Percentiles rank a stretch among this genome's conserved stretches.
These are phyloP conservation scores for Tricholaema leucomelas DNA, from an alignment of 2,113 vertebrate genomes.

Conservation along the genomic window DNA sequence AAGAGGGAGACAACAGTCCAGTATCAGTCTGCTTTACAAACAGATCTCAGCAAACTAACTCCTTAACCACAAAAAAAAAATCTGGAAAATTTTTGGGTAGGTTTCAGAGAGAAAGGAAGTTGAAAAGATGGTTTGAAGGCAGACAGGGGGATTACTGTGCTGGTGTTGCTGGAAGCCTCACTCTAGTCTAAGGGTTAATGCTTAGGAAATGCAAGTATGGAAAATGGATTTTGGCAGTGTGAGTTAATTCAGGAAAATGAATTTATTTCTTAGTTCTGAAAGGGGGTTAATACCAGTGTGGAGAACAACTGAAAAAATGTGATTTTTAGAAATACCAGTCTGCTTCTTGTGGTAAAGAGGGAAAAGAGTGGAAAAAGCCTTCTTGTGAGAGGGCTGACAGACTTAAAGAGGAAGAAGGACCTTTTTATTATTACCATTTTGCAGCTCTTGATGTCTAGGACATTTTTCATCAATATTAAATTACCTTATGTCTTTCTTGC, in stretches of 20 bases:
- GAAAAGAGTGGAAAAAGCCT: neutral
- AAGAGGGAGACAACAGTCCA: conserved; percentile 9
- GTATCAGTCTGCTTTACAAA: neutral
- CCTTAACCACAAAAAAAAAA: neutral
- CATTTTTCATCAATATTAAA: neutral
- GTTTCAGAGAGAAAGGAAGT: neutral
- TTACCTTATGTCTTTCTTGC: neutral
- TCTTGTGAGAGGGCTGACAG: neutral
- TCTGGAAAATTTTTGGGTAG: neutral
- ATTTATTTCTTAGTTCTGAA: neutral
- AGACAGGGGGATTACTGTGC: neutral
- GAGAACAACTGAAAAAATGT: neutral
- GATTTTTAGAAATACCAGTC: neutral
- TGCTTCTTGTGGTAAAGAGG: neutral
- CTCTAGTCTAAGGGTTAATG: neutral
- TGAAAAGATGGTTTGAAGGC: neutral
- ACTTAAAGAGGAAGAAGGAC: neutral
- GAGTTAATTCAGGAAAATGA: neutral
- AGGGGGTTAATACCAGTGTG: neutral
- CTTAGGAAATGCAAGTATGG: neutral
- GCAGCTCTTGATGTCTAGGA: neutral
- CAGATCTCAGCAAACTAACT: neutral
- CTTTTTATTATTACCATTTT: neutral
- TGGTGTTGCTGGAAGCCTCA: neutral
- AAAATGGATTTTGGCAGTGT: neutral